phyloP scores from a whole-genome alignment of 2,797 vertebrate species.

The Microctenopoma lineatum region DNA sequence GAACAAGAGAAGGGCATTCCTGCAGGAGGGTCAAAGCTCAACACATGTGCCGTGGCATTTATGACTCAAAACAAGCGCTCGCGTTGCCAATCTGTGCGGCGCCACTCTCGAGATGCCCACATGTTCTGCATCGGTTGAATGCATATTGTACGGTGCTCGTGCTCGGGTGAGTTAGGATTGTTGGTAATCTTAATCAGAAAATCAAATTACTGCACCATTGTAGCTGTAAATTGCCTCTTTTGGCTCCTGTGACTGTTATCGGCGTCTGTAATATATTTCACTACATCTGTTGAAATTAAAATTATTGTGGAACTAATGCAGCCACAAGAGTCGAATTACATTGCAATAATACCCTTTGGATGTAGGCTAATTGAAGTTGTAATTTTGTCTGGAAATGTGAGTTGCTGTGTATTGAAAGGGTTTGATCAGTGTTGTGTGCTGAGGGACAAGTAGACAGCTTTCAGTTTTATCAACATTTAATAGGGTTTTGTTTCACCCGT shows the following conservation, averaged over 20 bases:
- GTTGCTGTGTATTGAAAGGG: slow-evolving; percentile 52
- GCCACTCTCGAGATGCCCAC: slow-evolving; percentile 48
- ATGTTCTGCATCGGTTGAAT: slow-evolving; percentile 75
- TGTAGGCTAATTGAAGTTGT: slow-evolving; percentile 78
- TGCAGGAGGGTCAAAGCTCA: slow-evolving; percentile 63
- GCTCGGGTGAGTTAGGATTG: slow-evolving; percentile 67
- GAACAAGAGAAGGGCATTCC: slow-evolving; percentile 71
- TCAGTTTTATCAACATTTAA: slow-evolving; percentile 38
- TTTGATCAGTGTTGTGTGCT: slow-evolving; percentile 56
- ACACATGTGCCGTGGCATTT: slow-evolving; percentile 71
- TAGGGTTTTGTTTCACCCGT: slow-evolving; percentile 36
- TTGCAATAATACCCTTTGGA: slow-evolving; percentile 79
- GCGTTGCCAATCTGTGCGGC: slow-evolving; percentile 45
- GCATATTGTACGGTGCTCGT: slow-evolving; percentile 68
- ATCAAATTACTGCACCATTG: slow-evolving; percentile 82
- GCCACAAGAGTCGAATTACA: slow-evolving; percentile 81
- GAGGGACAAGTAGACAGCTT: slow-evolving; percentile 41
- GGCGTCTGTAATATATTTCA: slow-evolving; percentile 68
- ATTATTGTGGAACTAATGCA: slow-evolving; percentile 82
- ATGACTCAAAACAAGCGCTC: slow-evolving; percentile 67
- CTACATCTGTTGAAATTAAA: slow-evolving; percentile 78
- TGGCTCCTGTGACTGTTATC: slow-evolving; percentile 71
- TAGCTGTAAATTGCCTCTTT: slow-evolving; percentile 80
- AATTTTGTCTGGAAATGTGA: slow-evolving; percentile 67
- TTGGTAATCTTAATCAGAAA: slow-evolving; percentile 81